These are phyloP conservation scores for Eilema sororculum DNA, from an alignment of 2,888 invertebrate genomes.

Conservation along the genomic window DNA sequence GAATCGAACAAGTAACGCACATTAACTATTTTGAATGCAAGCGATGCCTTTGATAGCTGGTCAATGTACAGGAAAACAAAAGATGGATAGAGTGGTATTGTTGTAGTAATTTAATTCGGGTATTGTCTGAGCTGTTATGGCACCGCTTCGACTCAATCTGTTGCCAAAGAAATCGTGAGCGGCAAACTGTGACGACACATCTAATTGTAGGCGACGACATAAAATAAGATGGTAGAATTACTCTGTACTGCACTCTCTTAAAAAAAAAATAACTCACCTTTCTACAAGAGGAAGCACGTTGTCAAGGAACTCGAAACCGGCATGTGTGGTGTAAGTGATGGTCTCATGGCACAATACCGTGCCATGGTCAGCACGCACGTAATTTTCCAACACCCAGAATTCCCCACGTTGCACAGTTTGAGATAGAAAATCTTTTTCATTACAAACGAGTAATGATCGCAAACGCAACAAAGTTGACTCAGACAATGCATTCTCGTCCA, in stretches of 20 bases:
- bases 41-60: slow-evolving; percentile 19
- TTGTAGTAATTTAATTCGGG: slow-evolving; percentile 42
- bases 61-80: slow-evolving; percentile 36
- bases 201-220: slow-evolving; percentile 54
- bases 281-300: slow-evolving; percentile 94
- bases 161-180: slow-evolving; percentile 66
- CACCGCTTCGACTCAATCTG: slow-evolving; percentile 39
- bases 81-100: slow-evolving; percentile 32
- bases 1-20: slow-evolving; percentile 16
- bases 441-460: slow-evolving; percentile 87
- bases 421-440: slow-evolving; percentile 88
- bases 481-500: slow-evolving; percentile 75
- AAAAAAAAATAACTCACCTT: slow-evolving; percentile 77
- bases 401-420: slow-evolving; percentile 91
- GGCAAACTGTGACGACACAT: slow-evolving; percentile 57
- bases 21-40: slow-evolving; percentile 19
- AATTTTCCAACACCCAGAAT: slow-evolving; percentile 96
- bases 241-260: slow-evolving; percentile 25
- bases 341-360: slow-evolving; percentile 92
- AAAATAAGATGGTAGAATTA: slow-evolving; percentile 29
- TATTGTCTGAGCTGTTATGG: slow-evolving; percentile 47
- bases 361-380: slow-evolving; percentile 91
- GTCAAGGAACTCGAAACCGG: slow-evolving; percentile 96
- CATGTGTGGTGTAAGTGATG: slow-evolving; percentile 97
- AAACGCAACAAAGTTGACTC: slow-evolving; percentile 74